These are phyloP conservation scores for Moxostoma hubbsi DNA, from an alignment of 2,797 vertebrate genomes.

Conservation along the genomic window DNA sequence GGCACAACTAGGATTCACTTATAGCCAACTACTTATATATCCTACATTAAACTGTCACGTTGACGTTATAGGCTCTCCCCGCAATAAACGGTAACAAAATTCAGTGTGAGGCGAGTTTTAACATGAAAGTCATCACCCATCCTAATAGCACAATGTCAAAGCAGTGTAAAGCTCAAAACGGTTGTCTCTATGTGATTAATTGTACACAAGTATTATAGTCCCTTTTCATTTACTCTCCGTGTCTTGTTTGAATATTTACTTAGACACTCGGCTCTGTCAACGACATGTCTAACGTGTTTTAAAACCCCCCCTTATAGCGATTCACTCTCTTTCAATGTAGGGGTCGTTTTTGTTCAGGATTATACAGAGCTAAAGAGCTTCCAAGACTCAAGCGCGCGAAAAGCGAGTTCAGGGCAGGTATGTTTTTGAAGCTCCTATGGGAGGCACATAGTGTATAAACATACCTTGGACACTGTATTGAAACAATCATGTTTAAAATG, in stretches of 20 bases:
- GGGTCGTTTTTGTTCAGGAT: background rate
- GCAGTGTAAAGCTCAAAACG: background rate
- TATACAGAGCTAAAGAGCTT: no score
- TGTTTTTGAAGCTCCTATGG: background rate
- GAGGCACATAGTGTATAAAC: background rate
- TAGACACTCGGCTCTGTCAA: conserved; percentile 35
- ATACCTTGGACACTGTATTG: background rate
- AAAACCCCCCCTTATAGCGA: background rate
- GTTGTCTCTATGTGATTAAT: conserved; percentile 54
- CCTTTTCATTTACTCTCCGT: conserved; percentile 45
- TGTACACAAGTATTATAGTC: conserved; percentile 16
- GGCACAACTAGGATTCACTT: background rate
- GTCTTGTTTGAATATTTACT: conserved; percentile 45
- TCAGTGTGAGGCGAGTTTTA: background rate
- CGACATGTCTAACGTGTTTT: conserved; percentile 24
- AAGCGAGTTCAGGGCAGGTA: background rate
- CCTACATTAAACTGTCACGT: no score
- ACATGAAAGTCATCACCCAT: conserved; percentile 14
- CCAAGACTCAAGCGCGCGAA: no score
- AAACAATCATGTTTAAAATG: background rate
- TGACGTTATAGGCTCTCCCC: background rate
- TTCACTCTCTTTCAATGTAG: background rate
- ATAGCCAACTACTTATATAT: background rate
- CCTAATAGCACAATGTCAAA: conserved; percentile 6
- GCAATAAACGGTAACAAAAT: background rate